Evolutionary conservation across 2,888 invertebrate genomes (phyloP).

Genomic region (Conomelus anceps): DNA sequence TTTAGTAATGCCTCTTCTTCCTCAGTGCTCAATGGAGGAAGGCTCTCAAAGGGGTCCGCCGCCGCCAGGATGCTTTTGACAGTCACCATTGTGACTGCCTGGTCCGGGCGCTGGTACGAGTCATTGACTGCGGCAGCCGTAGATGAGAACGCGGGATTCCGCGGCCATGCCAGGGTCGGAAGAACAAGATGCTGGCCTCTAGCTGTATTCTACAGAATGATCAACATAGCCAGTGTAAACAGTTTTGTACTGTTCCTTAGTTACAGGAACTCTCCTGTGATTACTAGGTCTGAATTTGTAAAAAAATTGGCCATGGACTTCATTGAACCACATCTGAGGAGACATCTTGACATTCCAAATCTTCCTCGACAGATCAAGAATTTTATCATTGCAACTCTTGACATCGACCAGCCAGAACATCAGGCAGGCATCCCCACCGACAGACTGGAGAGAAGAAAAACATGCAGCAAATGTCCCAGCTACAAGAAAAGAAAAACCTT

Average conservation of each 20-base stretch:
- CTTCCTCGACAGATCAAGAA: conserved; percentile 6
- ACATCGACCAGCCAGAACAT: neutral
- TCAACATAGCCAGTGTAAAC: conserved; percentile 6
- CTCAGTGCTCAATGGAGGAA: too few relatives aligned
- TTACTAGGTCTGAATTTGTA: conserved; percentile 7
- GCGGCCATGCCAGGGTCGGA: neutral
- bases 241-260: conserved; percentile 16
- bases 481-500: conserved; percentile 11
- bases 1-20: too few relatives aligned
- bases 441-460: conserved; percentile 9
- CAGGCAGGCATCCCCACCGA: conserved; percentile 4
- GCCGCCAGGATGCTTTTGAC: too few relatives aligned
- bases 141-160: too few relatives aligned
- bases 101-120: too few relatives aligned
- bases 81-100: too few relatives aligned
- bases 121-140: too few relatives aligned
- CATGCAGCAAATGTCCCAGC: conserved; percentile 13
- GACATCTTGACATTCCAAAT: neutral
- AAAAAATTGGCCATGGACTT: neutral
- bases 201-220: neutral
- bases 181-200: conserved; percentile 6
- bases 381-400: neutral
- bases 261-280: conserved; percentile 18
- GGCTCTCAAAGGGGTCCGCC: too few relatives aligned
- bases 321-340: conserved; percentile 7